These are phyloP conservation scores for Brachionus asplanchnoidis DNA, from an alignment of 1,140 invertebrate species.

Conservation along the genomic window DNA sequence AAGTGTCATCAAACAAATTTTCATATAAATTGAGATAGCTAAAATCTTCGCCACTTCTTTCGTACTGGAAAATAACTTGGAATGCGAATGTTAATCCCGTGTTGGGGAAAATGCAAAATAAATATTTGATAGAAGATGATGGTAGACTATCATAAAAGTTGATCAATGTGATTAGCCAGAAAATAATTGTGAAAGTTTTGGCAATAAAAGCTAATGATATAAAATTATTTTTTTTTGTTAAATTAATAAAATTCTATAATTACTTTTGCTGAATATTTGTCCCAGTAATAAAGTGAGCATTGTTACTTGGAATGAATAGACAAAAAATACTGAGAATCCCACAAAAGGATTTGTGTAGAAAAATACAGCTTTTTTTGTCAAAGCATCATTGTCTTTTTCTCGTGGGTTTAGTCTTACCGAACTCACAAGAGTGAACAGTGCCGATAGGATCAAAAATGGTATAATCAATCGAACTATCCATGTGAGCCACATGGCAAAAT, in stretches of 20 bases:
- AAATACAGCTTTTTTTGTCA: conserved; percentile 14
- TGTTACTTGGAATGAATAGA: conserved; percentile 24
- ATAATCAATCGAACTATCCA: conserved; percentile 14
- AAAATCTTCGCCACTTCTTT: conserved; percentile 19
- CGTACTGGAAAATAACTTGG: conserved; percentile 35
- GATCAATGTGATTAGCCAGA: conserved; percentile 29
- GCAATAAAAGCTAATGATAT: conserved; percentile 6
- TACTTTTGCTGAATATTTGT: conserved; percentile 41
- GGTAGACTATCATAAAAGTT: conserved; percentile 39
- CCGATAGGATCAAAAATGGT: neutral
- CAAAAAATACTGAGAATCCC: conserved; percentile 22
- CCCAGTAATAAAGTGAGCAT: conserved; percentile 3
- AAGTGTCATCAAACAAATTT: conserved; percentile 25
- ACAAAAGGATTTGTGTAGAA: conserved; percentile 24
- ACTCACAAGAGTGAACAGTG: neutral
- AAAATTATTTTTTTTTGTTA: neutral
- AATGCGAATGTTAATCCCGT: neutral
- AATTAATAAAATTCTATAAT: neutral
- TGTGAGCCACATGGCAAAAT: neutral
- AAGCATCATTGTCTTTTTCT: neutral
- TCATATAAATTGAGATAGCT: conserved; percentile 1
- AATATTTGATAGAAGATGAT: conserved; percentile 27
- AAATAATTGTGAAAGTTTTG: conserved; percentile 14
- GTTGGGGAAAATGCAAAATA: conserved; percentile 39
- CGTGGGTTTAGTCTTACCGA: neutral